Conservation (phyloP, 2,113 vertebrate species). For the Oceanodroma tethys region DNA sequence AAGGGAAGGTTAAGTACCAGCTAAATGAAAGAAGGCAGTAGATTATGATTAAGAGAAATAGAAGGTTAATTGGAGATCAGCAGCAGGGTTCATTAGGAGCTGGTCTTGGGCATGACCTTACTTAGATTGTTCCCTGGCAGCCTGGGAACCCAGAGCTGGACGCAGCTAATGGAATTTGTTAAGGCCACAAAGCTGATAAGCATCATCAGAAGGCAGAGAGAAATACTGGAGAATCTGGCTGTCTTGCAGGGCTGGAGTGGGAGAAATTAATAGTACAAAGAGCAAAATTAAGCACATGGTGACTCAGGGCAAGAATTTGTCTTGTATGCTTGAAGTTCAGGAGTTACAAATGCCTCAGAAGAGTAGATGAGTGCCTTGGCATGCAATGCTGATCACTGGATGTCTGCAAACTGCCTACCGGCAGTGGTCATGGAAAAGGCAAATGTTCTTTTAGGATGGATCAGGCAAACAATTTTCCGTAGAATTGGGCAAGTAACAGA, state of each 20-base stretch:
- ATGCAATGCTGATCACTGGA: not conserved
- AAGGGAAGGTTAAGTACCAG: not conserved
- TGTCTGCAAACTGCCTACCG: not conserved
- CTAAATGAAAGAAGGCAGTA: not conserved
- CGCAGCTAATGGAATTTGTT: not conserved
- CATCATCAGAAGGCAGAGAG: not conserved
- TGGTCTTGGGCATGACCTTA: not conserved
- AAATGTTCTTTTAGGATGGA: not conserved
- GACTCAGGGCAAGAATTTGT: not conserved
- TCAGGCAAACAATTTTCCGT: not conserved
- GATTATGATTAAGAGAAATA: slow-evolving; percentile 11
- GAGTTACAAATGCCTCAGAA: not conserved
- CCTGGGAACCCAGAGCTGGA: not conserved
- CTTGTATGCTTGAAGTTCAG: not conserved
- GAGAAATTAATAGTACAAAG: not conserved
- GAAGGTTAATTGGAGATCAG: slow-evolving; percentile 13
- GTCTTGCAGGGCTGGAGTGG: not conserved
- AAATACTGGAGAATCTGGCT: not conserved
- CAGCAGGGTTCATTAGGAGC: not conserved
- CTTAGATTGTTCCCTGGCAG: not conserved
- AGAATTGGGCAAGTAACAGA: not conserved
- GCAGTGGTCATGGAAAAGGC: not conserved
- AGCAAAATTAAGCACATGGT: not conserved
- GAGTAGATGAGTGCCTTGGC: not conserved
- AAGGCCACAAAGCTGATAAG: not conserved